These are phyloP conservation scores for Lasioglossum figueresi DNA, from an alignment of 2,888 invertebrate genomes.

Conservation along the genomic window DNA sequence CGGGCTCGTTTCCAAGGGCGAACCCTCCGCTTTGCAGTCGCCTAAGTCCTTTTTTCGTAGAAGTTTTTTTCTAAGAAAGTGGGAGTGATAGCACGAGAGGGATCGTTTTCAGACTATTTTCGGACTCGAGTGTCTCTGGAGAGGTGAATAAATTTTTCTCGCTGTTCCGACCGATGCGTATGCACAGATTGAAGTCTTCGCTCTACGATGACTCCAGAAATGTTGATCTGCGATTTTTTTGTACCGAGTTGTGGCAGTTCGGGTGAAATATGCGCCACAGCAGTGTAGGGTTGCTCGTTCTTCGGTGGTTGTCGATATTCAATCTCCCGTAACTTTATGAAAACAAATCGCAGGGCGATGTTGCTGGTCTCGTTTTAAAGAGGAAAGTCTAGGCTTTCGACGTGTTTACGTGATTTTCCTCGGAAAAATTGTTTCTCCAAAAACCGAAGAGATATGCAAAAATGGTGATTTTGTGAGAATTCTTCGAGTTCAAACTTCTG, in stretches of 20 bases:
- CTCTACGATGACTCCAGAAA: neutral
- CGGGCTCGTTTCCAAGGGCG: neutral
- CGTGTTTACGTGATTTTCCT: fast-evolving
- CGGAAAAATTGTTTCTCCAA: neutral
- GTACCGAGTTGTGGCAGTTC: neutral
- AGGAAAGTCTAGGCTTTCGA: neutral
- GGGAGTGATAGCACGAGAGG: fast-evolving
- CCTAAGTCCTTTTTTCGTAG: neutral
- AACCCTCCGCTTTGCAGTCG: neutral
- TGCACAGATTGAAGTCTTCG: neutral
- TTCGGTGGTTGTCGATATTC: neutral
- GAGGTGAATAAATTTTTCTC: neutral
- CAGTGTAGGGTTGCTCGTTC: neutral
- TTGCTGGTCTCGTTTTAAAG: neutral
- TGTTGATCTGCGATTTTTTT: neutral
- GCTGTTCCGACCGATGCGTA: neutral
- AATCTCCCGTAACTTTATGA: neutral
- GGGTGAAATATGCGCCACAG: neutral
- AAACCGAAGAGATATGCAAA: neutral
- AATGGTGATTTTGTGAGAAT: too few relatives aligned
- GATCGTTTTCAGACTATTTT: neutral
- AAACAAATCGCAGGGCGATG: neutral
- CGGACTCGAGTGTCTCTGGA: neutral
- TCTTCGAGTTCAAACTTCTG: neutral
- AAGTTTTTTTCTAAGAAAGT: neutral